Evolutionary conservation across 2,797 vertebrate species (phyloP).

Genomic region (Hozukius guyotensis): DNA sequence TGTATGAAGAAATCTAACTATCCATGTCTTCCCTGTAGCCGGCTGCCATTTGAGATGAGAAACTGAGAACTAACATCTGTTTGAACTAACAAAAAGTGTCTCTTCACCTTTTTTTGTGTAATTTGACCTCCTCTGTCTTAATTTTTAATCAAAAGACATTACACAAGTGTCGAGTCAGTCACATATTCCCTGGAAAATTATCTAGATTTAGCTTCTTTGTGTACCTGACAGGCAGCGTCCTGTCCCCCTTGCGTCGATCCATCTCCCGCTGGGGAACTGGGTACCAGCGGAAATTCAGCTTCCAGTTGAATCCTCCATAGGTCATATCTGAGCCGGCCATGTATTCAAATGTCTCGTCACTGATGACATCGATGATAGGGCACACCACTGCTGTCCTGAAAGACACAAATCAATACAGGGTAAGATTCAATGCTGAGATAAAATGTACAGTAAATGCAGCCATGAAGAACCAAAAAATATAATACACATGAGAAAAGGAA

Average conservation of each 20-base stretch:
- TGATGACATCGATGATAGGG: constrained; percentile 87
- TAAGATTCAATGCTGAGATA: neutral
- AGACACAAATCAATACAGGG: constrained; percentile 25
- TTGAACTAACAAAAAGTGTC: neutral
- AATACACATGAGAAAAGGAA: neutral
- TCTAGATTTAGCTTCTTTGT: neutral
- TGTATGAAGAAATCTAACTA: constrained; percentile 9
- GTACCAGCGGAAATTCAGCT: constrained; percentile 98
- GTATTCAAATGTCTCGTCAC: constrained; percentile 98
- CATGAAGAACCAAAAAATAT: neutral
- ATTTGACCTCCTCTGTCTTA: neutral
- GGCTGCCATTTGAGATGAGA: neutral
- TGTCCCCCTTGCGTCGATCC: constrained; percentile 96
- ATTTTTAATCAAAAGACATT: constrained; percentile 9
- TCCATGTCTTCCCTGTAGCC: neutral
- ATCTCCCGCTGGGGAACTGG: constrained; percentile 98
- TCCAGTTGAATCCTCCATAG: constrained; percentile 98
- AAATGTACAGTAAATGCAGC: neutral
- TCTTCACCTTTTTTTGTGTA: neutral
- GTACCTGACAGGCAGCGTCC: constrained; percentile 93
- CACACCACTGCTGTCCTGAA: constrained; percentile 79
- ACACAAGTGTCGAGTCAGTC: neutral
- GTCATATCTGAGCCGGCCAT: constrained; percentile 99
- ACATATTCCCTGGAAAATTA: neutral
- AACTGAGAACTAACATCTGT: neutral